Conservation (phyloP, 1,140 invertebrate species). For the Octopus sinensis region DNA sequence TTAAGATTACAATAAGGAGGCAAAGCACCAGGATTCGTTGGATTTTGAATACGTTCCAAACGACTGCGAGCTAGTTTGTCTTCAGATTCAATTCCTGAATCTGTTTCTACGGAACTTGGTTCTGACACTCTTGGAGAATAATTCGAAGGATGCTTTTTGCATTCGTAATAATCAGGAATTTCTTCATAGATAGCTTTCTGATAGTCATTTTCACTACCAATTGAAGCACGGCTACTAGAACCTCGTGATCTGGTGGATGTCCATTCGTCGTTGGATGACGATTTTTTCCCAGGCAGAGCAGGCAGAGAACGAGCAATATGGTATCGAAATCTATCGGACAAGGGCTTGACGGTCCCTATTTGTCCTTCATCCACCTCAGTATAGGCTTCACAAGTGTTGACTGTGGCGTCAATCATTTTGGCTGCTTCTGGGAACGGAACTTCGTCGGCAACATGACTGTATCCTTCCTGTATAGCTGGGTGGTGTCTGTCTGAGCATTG, state of each 20-base stretch:
- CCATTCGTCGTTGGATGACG: not conserved
- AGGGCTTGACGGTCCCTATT: not conserved
- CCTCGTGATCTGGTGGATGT: not conserved
- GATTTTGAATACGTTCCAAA: too few species aligned
- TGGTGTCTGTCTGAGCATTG: not conserved
- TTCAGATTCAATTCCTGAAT: not conserved
- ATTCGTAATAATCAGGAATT: not conserved
- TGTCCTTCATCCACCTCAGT: not conserved
- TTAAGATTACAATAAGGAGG: not conserved
- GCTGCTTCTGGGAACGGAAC: slow-evolving; percentile 1
- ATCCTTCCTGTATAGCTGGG: not conserved
- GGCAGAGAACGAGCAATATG: not conserved
- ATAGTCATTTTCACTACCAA: not conserved
- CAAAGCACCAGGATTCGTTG: not conserved
- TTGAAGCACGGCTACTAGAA: not conserved
- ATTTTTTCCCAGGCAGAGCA: not conserved
- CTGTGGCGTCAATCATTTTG: not conserved
- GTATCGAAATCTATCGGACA: not conserved
- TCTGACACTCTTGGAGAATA: not conserved
- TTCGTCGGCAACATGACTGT: slow-evolving; percentile 7
- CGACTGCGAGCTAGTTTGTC: not conserved
- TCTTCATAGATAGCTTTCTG: slow-evolving; percentile 9
- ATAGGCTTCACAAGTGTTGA: not conserved
- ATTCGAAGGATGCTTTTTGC: not conserved
- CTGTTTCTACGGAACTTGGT: not conserved